Conservation (phyloP, 2,888 invertebrate genomes). For the Eupithecia tripunctaria region DNA sequence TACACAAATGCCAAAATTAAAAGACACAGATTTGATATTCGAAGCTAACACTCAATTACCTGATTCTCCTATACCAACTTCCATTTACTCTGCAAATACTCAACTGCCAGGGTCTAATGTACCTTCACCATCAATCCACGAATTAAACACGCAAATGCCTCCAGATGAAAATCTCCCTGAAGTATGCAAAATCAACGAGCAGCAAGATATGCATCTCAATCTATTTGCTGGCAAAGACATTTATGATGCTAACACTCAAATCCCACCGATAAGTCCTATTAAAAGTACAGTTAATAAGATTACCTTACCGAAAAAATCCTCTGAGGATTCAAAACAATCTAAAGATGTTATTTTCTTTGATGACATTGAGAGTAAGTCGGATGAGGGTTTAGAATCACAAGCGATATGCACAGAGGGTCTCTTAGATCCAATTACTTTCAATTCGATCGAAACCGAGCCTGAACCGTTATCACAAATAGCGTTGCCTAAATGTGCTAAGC, state of each 20-base stretch:
- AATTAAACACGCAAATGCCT: too few species aligned
- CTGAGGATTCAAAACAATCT: slow-evolving; percentile 49
- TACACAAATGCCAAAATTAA: slow-evolving; percentile 51
- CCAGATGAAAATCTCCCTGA: slow-evolving; percentile 53
- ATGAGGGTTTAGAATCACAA: slow-evolving; percentile 65
- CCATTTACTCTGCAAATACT: slow-evolving; percentile 35
- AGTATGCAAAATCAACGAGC: slow-evolving; percentile 59
- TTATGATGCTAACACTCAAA: slow-evolving; percentile 57
- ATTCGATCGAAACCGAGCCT: slow-evolving; percentile 26
- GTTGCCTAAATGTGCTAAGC: slow-evolving; percentile 39
- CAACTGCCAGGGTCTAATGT: slow-evolving; percentile 20
- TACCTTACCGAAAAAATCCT: slow-evolving; percentile 25
- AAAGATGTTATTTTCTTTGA: slow-evolving; percentile 70
- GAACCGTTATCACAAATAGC: slow-evolving; percentile 37
- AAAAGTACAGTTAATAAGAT: slow-evolving; percentile 18
- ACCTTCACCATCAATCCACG: slow-evolving; percentile 27
- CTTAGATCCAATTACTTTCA: slow-evolving; percentile 37
- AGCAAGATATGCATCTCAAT: slow-evolving; percentile 63
- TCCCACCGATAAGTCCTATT: slow-evolving; percentile 23
- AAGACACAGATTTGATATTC: slow-evolving; percentile 59
- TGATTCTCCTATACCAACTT: slow-evolving; percentile 17
- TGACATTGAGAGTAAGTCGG: slow-evolving; percentile 58
- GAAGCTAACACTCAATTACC: slow-evolving; percentile 58
- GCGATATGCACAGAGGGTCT: slow-evolving; percentile 59
- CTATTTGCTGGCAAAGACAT: slow-evolving; percentile 59